Conservation (phyloP, 1,140 invertebrate species). For the Phymastichus coffea region DNA sequence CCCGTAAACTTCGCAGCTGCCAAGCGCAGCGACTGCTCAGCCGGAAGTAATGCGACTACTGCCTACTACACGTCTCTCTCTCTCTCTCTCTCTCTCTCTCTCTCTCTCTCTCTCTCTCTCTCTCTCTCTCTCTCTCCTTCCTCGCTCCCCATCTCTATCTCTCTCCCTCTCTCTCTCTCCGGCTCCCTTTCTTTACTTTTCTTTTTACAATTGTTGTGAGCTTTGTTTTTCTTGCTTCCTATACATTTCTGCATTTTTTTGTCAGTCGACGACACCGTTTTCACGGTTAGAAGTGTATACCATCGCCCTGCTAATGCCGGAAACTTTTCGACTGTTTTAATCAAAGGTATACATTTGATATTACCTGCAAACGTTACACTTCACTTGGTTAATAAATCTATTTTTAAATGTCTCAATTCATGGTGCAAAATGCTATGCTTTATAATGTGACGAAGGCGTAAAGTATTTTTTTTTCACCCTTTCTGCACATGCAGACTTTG, state of each 20-base stretch:
- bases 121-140: slow-evolving; percentile 8
- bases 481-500: background rate
- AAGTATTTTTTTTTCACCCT: background rate
- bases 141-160: too few relatives aligned
- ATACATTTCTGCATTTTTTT: slow-evolving; percentile 15
- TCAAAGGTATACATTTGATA: too few relatives aligned
- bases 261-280: background rate
- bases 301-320: too few relatives aligned
- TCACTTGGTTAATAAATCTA: too few relatives aligned
- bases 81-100: slow-evolving; percentile 25
- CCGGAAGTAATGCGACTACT: slow-evolving; percentile 58
- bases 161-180: slow-evolving; percentile 5
- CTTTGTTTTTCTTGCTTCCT: slow-evolving; percentile 16
- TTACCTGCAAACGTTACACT: too few relatives aligned
- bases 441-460: too few relatives aligned
- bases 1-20: slow-evolving; percentile 56
- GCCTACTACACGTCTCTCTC: slow-evolving; percentile 44
- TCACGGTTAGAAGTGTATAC: background rate
- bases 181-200: background rate
- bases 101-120: slow-evolving; percentile 27
- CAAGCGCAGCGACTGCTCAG: slow-evolving; percentile 54
- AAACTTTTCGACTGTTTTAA: too few relatives aligned
- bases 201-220: background rate
- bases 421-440: too few relatives aligned
- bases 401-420: too few relatives aligned